Percentiles rank a stretch among this genome's conserved stretches.
phyloP scores from a whole-genome alignment of 2,797 vertebrate species.

The Salarias fasciatus region DNA sequence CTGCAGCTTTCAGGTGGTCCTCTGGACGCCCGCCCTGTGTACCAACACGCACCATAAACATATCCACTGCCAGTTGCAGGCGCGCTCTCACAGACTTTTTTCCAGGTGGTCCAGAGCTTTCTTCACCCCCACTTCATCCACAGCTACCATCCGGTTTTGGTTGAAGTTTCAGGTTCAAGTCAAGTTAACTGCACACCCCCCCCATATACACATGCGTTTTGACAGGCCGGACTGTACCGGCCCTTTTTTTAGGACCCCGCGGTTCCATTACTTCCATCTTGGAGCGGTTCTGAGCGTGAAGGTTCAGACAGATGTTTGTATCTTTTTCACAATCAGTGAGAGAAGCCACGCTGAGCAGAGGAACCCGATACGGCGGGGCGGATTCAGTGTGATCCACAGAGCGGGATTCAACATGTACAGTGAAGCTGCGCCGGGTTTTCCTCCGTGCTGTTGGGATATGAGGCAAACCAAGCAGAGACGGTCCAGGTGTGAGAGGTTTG shows the following conservation, averaged over 20 bases:
- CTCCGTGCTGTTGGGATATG: too few relatives aligned
- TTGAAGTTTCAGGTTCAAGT: conserved; percentile 52
- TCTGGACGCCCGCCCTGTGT: conserved; percentile 5
- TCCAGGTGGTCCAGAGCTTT: conserved; percentile 46
- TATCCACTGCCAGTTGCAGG: conserved; percentile 31
- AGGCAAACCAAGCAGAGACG: too few relatives aligned
- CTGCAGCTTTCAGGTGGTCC: conserved; percentile 47
- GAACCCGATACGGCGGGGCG: conserved; percentile 32
- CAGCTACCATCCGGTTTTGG: conserved; percentile 53
- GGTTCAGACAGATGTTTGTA: conserved; percentile 58
- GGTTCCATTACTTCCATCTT: conserved; percentile 53
- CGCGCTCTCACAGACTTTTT: conserved; percentile 17
- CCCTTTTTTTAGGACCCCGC: conserved; percentile 39
- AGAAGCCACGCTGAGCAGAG: conserved; percentile 19
- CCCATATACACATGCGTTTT: conserved; percentile 40
- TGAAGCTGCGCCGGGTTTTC: too few relatives aligned
- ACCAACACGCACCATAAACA: conserved; percentile 36
- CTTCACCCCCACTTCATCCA: conserved; percentile 32
- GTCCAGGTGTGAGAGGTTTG: too few relatives aligned
- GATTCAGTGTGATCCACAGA: conserved; percentile 16
- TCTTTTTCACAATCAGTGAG: conserved; percentile 50
- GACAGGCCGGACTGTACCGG: conserved; percentile 45
- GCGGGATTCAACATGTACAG: conserved; percentile 1
- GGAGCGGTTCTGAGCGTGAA: conserved; percentile 50
- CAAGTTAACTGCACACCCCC: conserved; percentile 22